Percentiles rank a stretch among this genome's conserved stretches.
phyloP scores from a whole-genome alignment of 2,113 vertebrate genomes.

The Trochalopteron elliotii region DNA sequence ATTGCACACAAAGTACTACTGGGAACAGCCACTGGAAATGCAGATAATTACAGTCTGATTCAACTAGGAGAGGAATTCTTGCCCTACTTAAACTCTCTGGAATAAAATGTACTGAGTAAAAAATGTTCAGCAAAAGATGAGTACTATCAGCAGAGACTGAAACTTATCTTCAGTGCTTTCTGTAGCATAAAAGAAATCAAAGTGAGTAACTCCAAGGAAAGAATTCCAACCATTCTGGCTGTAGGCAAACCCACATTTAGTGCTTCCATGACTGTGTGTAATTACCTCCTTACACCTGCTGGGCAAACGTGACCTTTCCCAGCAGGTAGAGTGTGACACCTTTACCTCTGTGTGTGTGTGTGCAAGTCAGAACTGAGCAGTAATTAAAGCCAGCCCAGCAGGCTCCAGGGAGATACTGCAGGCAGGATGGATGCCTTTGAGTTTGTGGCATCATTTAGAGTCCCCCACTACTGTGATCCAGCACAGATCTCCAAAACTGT shows the following conservation, averaged over 20 bases:
- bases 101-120: not conserved
- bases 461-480: not conserved
- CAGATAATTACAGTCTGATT: not conserved
- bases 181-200: not conserved
- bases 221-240: not conserved
- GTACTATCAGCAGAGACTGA: not conserved
- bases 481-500: not conserved
- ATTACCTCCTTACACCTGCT: not conserved
- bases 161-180: not conserved
- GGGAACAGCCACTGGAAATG: not conserved
- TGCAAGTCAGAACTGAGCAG: not conserved
- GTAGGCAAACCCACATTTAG: not conserved
- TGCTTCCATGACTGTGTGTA: not conserved
- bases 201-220: not conserved
- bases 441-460: not conserved
- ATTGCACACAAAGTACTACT: not conserved
- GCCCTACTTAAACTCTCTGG: not conserved
- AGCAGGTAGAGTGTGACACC: not conserved
- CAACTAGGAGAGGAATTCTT: not conserved
- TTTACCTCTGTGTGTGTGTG: not conserved
- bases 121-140: not conserved
- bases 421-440: not conserved
- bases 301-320: not conserved
- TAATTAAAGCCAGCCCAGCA: not conserved
- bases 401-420: not conserved